A percentile compares a stretch with the other conserved stretches of the same genome.
phyloP scores from a whole-genome alignment of 2,888 invertebrate genomes.

The Ceratothoa steindachneri region DNA sequence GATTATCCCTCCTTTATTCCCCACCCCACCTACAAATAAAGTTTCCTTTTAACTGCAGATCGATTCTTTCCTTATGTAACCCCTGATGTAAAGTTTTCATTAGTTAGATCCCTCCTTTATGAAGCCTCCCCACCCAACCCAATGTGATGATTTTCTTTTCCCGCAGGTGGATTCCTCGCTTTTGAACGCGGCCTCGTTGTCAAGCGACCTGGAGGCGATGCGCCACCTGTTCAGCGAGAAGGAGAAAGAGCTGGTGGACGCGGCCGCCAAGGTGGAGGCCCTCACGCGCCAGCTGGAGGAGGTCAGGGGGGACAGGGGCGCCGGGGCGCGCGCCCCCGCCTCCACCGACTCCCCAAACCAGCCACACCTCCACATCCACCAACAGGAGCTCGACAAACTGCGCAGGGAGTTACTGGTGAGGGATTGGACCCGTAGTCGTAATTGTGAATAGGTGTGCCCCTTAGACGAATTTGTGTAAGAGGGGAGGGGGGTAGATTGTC shows the following conservation, averaged over 20 bases:
- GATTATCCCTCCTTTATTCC: no score
- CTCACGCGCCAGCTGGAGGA: conserved; percentile 91
- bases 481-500: not conserved
- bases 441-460: not conserved
- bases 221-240: conserved; percentile 94
- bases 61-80: no score
- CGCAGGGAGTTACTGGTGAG: conserved; percentile 85
- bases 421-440: no score
- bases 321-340: conserved; percentile 35
- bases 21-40: no score
- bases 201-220: conserved; percentile 82
- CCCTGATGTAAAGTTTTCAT: no score
- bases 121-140: no score
- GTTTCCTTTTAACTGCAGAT: no score
- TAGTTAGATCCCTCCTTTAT: no score
- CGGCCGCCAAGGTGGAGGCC: conserved; percentile 96
- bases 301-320: conserved; percentile 60
- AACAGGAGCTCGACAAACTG: conserved; percentile 80
- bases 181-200: conserved; percentile 60
- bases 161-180: conserved; percentile 36
- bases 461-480: not conserved
- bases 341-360: conserved; percentile 2
- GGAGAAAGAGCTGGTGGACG: conserved; percentile 91
- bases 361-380: conserved; percentile 17
- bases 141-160: no score